Conservation (phyloP, 2,797 vertebrate species). For the Melanotaenia boesemani region DNA sequence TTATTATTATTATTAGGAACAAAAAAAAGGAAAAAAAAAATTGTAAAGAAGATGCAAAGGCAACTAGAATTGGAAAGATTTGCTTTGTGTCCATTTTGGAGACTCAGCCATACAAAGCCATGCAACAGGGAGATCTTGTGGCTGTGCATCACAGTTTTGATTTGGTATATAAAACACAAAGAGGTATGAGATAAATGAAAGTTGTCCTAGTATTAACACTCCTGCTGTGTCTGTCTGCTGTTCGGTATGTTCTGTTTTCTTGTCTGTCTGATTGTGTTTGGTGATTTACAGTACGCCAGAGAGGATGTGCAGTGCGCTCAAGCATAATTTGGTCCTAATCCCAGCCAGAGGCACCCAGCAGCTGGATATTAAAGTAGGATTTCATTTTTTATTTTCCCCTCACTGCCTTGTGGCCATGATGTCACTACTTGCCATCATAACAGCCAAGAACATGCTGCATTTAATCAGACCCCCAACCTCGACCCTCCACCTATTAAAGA, state of each 20-base stretch:
- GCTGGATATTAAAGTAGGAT: conserved; percentile 65
- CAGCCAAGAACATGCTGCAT: conserved; percentile 20
- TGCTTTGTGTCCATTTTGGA: not conserved
- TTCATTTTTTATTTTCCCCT: conserved; percentile 37
- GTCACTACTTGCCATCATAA: conserved; percentile 30
- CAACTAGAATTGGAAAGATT: not conserved
- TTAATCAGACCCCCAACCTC: conserved; percentile 34
- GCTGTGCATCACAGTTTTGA: conserved; percentile 9
- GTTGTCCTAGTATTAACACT: conserved; percentile 6
- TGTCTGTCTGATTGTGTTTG: conserved; percentile 50
- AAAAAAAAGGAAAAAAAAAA: not conserved
- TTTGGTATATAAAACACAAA: conserved; percentile 22
- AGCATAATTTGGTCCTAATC: conserved; percentile 69
- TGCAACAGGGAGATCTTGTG: not conserved
- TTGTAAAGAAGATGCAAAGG: not conserved
- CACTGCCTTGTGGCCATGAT: conserved; percentile 25
- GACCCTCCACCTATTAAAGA: conserved; percentile 1
- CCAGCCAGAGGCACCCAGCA: conserved; percentile 64
- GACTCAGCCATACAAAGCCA: not conserved
- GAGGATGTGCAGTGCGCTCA: conserved; percentile 49
- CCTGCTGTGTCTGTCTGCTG: conserved; percentile 12
- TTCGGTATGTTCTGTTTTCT: conserved; percentile 30
- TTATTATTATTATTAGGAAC: too few relatives aligned
- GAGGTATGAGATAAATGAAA: conserved; percentile 5
- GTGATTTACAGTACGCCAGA: conserved; percentile 31